These are phyloP conservation scores for Meganola albula DNA, from an alignment of 2,888 invertebrate genomes.

Conservation along the genomic window DNA sequence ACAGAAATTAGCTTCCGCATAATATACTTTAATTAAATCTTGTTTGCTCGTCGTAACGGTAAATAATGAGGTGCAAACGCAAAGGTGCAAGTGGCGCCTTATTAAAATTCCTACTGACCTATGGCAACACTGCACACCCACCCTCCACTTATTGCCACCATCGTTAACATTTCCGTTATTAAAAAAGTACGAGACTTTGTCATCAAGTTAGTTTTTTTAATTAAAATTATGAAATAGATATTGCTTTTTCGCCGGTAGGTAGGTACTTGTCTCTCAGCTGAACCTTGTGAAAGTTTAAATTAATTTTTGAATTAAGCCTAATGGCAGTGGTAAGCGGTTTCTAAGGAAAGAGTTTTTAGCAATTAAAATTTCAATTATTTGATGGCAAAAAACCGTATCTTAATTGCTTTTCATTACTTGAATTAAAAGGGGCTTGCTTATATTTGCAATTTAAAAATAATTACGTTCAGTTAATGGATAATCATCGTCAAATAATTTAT, in stretches of 20 bases:
- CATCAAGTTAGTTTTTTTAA: constrained; percentile 76
- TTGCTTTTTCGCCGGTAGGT: constrained; percentile 72
- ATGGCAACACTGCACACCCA: constrained; percentile 25
- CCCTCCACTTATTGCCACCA: constrained; percentile 39
- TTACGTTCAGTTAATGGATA: no score
- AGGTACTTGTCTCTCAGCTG: constrained; percentile 60
- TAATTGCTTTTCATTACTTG: constrained; percentile 58
- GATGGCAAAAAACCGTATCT: constrained; percentile 54
- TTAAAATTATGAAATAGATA: constrained; percentile 79
- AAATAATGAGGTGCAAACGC: constrained; percentile 27
- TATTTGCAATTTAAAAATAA: constrained; percentile 32
- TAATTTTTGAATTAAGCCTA: constrained; percentile 77
- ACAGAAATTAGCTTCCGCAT: constrained; percentile 15
- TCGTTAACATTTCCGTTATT: constrained; percentile 75
- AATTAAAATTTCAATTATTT: constrained; percentile 69
- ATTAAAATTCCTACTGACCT: constrained; percentile 44
- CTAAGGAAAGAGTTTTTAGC: constrained; percentile 70
- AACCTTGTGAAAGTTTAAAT: constrained; percentile 77
- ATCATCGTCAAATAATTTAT: no score
- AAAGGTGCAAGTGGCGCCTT: constrained; percentile 24
- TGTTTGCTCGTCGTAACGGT: constrained; percentile 17
- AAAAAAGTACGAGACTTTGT: constrained; percentile 77
- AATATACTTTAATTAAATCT: constrained; percentile 18
- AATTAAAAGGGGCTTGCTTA: constrained; percentile 40
- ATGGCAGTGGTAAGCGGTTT: constrained; percentile 72